Evolutionary conservation across 2,113 vertebrate species (phyloP), one percentile per base, ranked within the genome.

Genomic region (Onychorhynchus coronatus): DNA sequence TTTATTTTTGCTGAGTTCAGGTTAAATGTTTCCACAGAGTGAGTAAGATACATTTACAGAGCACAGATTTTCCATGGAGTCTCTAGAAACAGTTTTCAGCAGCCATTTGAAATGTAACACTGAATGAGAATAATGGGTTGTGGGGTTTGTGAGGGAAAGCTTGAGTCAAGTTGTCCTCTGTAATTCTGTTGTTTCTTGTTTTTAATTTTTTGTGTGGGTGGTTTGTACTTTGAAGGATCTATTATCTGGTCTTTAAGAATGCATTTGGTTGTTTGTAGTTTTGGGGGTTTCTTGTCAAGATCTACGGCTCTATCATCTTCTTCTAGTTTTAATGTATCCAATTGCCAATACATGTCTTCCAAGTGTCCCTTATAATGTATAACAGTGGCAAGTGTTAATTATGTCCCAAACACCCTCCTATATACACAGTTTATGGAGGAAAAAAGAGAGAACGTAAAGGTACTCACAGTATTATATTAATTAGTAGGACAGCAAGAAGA

Each of bases 381-480:
- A 86, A 87, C 27, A 84, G 12, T 47, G 94, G n/a, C 22, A 90
- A 86, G 18, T 35, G 21, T 75, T 91, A 90, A 85, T 86, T 85
- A 78, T 85, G 73, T 88, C 75, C 62, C 46, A 53, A 93, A 67
- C 31, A 96, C 53, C 12, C 85, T 85, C 58, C 59, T 76, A 39
- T 84, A 58, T 31, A 33, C 10, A 68, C 12, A 84, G 33, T 89
- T 89, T 82, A 95, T 20, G 11, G 46, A 85, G 19, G 8, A 67
- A 93, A 92, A 83, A 67, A 71, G 8, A 70, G 18, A 71, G 19
- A 86, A 88, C 37, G 47, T 81, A 86, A 96, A 94, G n/a, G 39
- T 19, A 65, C 59, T 87, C 79, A 85, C 35, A 93, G 63, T 95
- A 97, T 95, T 87, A 81, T 95, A 97, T 97, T 96, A 97, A 97